Evolutionary conservation across 2,113 vertebrate species (phyloP), one percentile per base, ranked within the genome.

Genomic region (Pyxicephalus adspersus): DNA sequence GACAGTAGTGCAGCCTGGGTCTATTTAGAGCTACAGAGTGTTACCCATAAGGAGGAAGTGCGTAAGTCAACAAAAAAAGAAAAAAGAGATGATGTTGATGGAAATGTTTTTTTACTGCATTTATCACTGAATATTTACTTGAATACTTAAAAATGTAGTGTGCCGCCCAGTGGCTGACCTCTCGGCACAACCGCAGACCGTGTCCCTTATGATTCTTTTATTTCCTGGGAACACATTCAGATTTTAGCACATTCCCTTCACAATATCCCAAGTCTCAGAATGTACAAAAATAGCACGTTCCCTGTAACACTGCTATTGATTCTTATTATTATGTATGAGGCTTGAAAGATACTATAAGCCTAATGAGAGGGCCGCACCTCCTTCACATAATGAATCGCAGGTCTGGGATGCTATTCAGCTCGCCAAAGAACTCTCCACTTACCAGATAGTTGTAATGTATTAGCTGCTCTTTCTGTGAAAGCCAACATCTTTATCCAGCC

Each of bases 401-500:
- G 64, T 20, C 31, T 54, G 67, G 68, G 78, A 73, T 51, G 66
- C 61, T 73, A 54, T n/a, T 54, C 26, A 31, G 19, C 31, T 51
- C n/a, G 67, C 57, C 57, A 73, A 74, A 71, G 58, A 73, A 45
- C 78, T 64, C 67, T 81, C 54, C 34, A 71, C 55, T 71, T 71
- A 71, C 25, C 66, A 61, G 38, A 73, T 73, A 64, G 78, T 73
- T 73, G 78, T 81, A 73, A 81, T 64, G 20, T 34, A 73, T 71
- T 73, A 81, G 31, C 50, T 64, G 57, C 22, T 73, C 68, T 63
- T 73, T 81, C 45, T 68, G 64, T 28, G 68, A 54, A 29, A 29
- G 78, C 78, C 78, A 81, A 73, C 9, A 73, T 54, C 58, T 64
- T 81, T 73, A 81, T 81, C 78, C 78, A 34, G 38, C 38, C 57